Base-by-base conservation (phyloP, 2,113 vertebrate genomes). In the Indri indri region DNA sequence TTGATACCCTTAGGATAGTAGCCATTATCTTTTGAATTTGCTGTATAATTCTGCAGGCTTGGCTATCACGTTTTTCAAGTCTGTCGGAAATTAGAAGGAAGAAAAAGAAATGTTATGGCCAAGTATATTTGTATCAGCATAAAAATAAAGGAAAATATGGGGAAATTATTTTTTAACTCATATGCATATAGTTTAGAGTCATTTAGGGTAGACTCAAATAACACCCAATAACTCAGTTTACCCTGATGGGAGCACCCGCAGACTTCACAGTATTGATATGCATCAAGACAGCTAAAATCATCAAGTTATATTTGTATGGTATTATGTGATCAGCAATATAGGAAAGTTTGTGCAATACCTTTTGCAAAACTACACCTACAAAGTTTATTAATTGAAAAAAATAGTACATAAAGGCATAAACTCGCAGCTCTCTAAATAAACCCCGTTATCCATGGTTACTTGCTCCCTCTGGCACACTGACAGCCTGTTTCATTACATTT, bases 11-110 rank as follows among this genome's bases (percentile, higher is more conserved):
- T 32, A 57, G 23, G 17, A 40, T 59, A 66, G 22, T 34, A 32
- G 57, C 47, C 45, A 89, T 74, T 86, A 52, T 71, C 65, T 88
- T 76, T 94, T 83, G 45, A 94, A 71, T 89, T 81, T 81, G 86
- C 59, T 20, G 0, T 84, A 12, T 80, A 47, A 93, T 80, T 90
- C 42, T 90, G 11, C 2, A 77, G 52, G 7, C 27, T 85, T 77
- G n/a, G 18, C 5, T 74, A 47, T 86, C 45, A 57, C n/a, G 6
- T 73, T 86, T 86, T 93, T 95, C 66, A 90, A 86, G 6, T 80
- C 18, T 42, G 4, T 2, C 54, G 30, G 77, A 76, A 82, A 80
- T 50, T 50, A 79, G 8, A 89, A 86, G 8, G 18, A 90, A 84
- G 27, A 84, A 88, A 89, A 88, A 71, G 30, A 71, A 89, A 66